Percentiles rank a stretch among this genome's conserved stretches.
Evolutionary conservation across 2,113 vertebrate species (phyloP).

Genomic region (Neolamprologus fasciatus): DNA sequence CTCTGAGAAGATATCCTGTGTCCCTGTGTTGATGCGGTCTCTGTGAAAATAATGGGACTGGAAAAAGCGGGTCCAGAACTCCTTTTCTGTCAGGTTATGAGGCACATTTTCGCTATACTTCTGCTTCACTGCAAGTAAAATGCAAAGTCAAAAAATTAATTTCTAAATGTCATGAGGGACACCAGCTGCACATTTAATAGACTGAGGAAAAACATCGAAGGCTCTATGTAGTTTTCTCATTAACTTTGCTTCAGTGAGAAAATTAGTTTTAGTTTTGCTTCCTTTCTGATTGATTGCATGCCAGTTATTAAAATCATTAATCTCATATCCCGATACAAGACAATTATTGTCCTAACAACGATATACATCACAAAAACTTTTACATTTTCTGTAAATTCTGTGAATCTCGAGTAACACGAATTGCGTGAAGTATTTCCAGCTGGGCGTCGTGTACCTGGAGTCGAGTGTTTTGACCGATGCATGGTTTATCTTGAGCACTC

Average conservation of each 20-base stretch:
- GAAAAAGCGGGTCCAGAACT: constrained; percentile 98
- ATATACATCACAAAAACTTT: not conserved
- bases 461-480: not conserved
- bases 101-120: constrained; percentile 97
- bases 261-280: not conserved
- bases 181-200: not conserved
- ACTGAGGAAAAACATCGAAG: not conserved
- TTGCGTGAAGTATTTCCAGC: not conserved
- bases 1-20: constrained; percentile 96
- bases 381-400: not conserved
- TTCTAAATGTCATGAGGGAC: not conserved
- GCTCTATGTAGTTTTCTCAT: not conserved
- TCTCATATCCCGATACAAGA: not conserved
- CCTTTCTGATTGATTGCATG: not conserved
- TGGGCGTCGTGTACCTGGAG: not conserved
- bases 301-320: not conserved
- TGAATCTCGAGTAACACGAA: not conserved
- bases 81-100: constrained; percentile 92
- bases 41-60: constrained; percentile 99
- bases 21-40: constrained; percentile 90
- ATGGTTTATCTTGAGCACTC: not conserved
- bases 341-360: not conserved
- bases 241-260: not conserved
- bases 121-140: constrained; percentile 86
- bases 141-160: not conserved